Evolutionary conservation across 2,888 invertebrate species (phyloP).

Genomic region (Habroteleia sp.): DNA sequence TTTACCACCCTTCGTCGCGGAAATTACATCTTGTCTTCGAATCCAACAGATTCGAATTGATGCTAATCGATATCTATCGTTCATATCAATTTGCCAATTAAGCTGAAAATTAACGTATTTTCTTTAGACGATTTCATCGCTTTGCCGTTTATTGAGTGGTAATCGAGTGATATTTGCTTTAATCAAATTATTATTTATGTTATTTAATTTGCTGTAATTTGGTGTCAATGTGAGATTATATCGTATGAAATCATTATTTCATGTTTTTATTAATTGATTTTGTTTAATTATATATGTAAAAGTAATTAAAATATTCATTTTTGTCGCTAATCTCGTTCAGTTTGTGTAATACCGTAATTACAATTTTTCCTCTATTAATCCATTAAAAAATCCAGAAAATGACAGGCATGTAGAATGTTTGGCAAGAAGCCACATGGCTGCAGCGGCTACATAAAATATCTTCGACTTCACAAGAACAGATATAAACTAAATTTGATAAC

Average conservation of each 20-base stretch:
- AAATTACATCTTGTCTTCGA: conserved; percentile 58
- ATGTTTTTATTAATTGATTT: too few species aligned
- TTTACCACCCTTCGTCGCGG: conserved; percentile 42
- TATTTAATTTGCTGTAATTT: conserved; percentile 3
- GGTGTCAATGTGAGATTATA: conserved; percentile 1
- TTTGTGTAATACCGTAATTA: not conserved
- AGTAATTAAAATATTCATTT: not conserved
- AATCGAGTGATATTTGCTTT: conserved; percentile 17
- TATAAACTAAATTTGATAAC: conserved; percentile 37
- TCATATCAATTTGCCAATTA: conserved; percentile 52
- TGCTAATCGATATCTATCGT: conserved; percentile 58
- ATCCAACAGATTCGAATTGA: conserved; percentile 51
- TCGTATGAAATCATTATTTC: too few species aligned
- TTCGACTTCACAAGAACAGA: conserved; percentile 43
- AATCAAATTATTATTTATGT: conserved; percentile 3
- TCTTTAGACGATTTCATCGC: conserved; percentile 28
- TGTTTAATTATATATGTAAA: too few species aligned
- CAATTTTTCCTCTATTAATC: not conserved
- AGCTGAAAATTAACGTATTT: conserved; percentile 30
- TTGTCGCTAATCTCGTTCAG: not conserved
- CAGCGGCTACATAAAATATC: conserved; percentile 42
- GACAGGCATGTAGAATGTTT: conserved; percentile 25
- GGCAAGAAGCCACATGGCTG: conserved; percentile 56
- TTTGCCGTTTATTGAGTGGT: conserved; percentile 29
- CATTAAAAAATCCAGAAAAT: conserved; percentile 21